Evolutionary conservation across 1,140 invertebrate species (phyloP).

Genomic region (Aphidius ervi): DNA sequence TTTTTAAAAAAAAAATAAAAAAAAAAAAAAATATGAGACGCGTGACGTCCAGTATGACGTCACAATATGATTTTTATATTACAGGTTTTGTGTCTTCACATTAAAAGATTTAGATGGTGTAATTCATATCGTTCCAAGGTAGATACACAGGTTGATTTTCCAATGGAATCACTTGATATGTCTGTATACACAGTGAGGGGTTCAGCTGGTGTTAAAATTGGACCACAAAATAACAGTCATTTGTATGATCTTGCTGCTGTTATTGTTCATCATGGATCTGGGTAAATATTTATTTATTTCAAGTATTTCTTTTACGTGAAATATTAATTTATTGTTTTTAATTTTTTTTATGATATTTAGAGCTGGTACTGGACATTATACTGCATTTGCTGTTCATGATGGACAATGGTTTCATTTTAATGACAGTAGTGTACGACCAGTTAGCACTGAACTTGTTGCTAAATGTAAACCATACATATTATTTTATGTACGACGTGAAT

Average conservation of each 20-base stretch:
- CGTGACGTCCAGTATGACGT: slow-evolving; percentile 3
- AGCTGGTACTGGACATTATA: slow-evolving; percentile 81
- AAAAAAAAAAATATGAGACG: slow-evolving; percentile 3
- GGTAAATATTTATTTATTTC: slow-evolving; percentile 50
- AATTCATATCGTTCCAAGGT: slow-evolving; percentile 76
- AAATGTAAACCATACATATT: slow-evolving; percentile 83
- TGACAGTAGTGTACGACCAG: slow-evolving; percentile 77
- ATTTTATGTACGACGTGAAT: slow-evolving; percentile 76
- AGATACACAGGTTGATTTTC: slow-evolving; percentile 76
- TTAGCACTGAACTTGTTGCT: slow-evolving; percentile 65
- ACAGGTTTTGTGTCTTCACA: slow-evolving; percentile 77
- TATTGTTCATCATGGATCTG: slow-evolving; percentile 81
- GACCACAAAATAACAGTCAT: slow-evolving; percentile 58
- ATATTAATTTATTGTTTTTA: too few species aligned
- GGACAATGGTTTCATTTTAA: slow-evolving; percentile 85
- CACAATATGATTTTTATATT: slow-evolving; percentile 24
- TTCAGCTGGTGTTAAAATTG: slow-evolving; percentile 63
- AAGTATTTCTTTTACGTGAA: not conserved
- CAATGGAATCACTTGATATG: slow-evolving; percentile 74
- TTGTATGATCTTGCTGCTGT: slow-evolving; percentile 81
- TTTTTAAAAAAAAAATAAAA: not conserved
- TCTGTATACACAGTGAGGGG: slow-evolving; percentile 70
- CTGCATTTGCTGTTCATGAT: slow-evolving; percentile 78
- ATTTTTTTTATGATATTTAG: slow-evolving; percentile 50
- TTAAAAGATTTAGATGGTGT: slow-evolving; percentile 83